A percentile compares a stretch with the other conserved stretches of the same genome.
phyloP scores from a whole-genome alignment of 2,888 invertebrate species.

The Heterodera filipjevi region DNA sequence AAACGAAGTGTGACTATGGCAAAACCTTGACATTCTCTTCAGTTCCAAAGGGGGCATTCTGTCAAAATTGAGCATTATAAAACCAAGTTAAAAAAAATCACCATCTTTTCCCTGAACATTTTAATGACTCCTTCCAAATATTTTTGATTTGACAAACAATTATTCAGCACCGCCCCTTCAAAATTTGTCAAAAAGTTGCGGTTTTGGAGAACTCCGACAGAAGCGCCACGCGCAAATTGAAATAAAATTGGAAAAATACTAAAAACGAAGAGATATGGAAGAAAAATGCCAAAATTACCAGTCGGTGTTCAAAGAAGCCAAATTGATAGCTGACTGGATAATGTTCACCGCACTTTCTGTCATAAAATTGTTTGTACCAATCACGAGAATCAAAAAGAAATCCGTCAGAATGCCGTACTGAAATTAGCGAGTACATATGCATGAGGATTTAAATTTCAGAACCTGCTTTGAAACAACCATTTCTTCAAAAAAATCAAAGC shows the following conservation, averaged over 20 bases:
- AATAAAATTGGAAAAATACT: slow-evolving; percentile 83
- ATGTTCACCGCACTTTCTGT: slow-evolving; percentile 37
- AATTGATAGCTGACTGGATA: slow-evolving; percentile 41
- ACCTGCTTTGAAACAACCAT: slow-evolving; percentile 19
- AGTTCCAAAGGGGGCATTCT: slow-evolving; percentile 32
- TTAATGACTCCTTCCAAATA: slow-evolving; percentile 79
- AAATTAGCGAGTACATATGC: slow-evolving; percentile 13
- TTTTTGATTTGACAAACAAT: slow-evolving; percentile 79
- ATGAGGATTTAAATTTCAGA: slow-evolving; percentile 1
- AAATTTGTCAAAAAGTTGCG: slow-evolving; percentile 80
- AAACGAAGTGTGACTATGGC: not conserved
- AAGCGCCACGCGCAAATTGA: slow-evolving; percentile 81
- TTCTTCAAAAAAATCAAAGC: slow-evolving; percentile 25
- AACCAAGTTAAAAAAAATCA: slow-evolving; percentile 38
- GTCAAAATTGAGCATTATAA: slow-evolving; percentile 21
- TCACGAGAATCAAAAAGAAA: slow-evolving; percentile 41
- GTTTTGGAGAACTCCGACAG: slow-evolving; percentile 80
- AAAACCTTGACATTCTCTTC: slow-evolving; percentile 16
- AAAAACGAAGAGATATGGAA: slow-evolving; percentile 47
- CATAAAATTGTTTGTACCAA: slow-evolving; percentile 35
- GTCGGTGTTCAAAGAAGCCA: slow-evolving; percentile 35
- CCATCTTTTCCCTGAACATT: slow-evolving; percentile 85
- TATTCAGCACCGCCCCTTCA: slow-evolving; percentile 84
- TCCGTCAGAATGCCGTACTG: slow-evolving; percentile 47
- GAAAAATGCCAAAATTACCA: slow-evolving; percentile 27